Evolutionary conservation across 2,888 invertebrate genomes (phyloP).

Genomic region (Mystacides longicornis): DNA sequence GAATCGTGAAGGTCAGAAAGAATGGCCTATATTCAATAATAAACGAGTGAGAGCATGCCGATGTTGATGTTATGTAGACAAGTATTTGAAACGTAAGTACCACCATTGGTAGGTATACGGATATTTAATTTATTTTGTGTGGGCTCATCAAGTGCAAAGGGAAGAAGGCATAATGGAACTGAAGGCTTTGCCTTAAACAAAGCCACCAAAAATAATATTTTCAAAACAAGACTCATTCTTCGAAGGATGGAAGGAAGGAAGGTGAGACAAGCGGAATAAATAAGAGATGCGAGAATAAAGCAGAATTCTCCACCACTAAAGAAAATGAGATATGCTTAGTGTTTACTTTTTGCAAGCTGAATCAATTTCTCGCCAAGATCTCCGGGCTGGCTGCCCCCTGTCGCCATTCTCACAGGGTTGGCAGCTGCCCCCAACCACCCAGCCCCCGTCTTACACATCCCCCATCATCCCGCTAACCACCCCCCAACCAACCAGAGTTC

Average conservation of each 20-base stretch:
- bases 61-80: no score
- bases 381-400: neutral
- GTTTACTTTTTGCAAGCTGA: neutral
- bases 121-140: neutral
- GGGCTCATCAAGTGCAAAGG: neutral
- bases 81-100: no score
- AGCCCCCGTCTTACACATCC: constrained; percentile 15
- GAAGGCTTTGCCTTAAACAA: neutral
- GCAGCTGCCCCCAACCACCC: neutral
- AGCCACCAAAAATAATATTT: neutral
- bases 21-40: no score
- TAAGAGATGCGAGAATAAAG: neutral
- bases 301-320: neutral
- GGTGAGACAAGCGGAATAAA: no score
- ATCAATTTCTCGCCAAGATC: neutral
- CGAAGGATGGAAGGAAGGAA: no score
- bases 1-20: no score
- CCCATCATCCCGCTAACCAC: constrained; percentile 26
- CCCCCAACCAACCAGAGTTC: constrained; percentile 23
- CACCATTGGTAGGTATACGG: no score
- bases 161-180: neutral
- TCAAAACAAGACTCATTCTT: neutral
- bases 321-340: neutral
- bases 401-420: constrained; percentile 7
- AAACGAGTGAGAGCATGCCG: no score